Evolutionary conservation across 2,797 vertebrate species (phyloP).

Genomic region (Poeciliopsis turneri): DNA sequence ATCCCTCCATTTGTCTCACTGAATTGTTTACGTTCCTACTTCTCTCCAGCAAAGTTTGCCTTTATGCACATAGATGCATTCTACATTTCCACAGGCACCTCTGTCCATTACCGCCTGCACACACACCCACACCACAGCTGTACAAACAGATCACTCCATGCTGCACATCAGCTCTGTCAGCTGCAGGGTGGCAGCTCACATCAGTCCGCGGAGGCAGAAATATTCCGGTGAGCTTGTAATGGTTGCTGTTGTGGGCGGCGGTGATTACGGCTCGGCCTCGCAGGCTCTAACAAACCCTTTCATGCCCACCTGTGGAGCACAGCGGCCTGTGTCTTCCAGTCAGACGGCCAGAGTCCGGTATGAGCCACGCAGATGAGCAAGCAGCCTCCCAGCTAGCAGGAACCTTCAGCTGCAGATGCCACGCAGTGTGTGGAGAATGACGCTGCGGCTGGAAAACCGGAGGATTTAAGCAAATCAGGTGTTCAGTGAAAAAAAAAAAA

Average conservation of each 20-base stretch:
- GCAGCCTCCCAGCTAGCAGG: conserved; percentile 48
- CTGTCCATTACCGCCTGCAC: conserved; percentile 18
- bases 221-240: conserved; percentile 42
- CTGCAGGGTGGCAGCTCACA: conserved; percentile 41
- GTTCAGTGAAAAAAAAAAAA: neutral
- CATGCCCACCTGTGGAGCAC: conserved; percentile 51
- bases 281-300: conserved; percentile 48
- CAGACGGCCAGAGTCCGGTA: conserved; percentile 47
- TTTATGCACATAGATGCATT: conserved; percentile 37
- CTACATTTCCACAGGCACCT: conserved; percentile 36
- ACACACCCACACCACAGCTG: conserved; percentile 58
- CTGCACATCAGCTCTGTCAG: conserved; percentile 39
- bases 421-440: conserved; percentile 41
- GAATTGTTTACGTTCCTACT: neutral
- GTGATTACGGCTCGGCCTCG: conserved; percentile 53
- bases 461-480: conserved; percentile 26
- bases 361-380: conserved; percentile 30
- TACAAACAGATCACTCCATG: conserved; percentile 53
- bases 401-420: conserved; percentile 71
- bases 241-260: conserved; percentile 46
- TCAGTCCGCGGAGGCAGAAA: conserved; percentile 34
- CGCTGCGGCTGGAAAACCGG: conserved; percentile 20
- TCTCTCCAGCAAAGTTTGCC: conserved; percentile 9
- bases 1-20: neutral
- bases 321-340: conserved; percentile 30